These are phyloP conservation scores for Agrochola lota DNA, from an alignment of 2,888 invertebrate species.

Conservation along the genomic window DNA sequence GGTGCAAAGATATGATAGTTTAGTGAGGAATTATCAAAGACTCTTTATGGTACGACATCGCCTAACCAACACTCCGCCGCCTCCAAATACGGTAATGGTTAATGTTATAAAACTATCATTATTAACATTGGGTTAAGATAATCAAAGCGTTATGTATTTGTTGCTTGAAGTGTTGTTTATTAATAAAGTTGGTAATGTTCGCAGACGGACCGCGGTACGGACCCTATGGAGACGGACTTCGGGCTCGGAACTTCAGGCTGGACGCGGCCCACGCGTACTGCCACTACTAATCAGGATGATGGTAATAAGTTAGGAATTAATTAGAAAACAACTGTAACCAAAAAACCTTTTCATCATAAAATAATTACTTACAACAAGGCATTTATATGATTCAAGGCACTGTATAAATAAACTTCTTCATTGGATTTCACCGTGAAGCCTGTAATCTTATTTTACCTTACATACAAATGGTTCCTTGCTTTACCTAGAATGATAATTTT, in stretches of 20 bases:
- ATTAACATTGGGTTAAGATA: constrained; percentile 11
- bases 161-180: not conserved
- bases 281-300: constrained; percentile 66
- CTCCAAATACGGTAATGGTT: constrained; percentile 83
- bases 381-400: not conserved
- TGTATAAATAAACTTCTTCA: not conserved
- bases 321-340: not conserved
- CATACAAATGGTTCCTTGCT: not conserved
- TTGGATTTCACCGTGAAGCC: not conserved
- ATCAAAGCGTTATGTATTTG: not conserved
- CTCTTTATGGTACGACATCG: constrained; percentile 88
- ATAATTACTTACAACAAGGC: not conserved
- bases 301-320: constrained; percentile 54
- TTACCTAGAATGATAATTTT: not conserved
- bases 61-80: constrained; percentile 82
- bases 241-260: constrained; percentile 62
- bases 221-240: constrained; percentile 92
- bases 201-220: constrained; percentile 93
- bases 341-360: no score
- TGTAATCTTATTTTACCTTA: not conserved
- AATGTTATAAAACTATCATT: constrained; percentile 36
- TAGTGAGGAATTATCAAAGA: constrained; percentile 88
- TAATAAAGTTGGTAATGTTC: constrained; percentile 24
- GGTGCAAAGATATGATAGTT: constrained; percentile 88
- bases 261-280: constrained; percentile 59